Base-by-base conservation (phyloP, 2,888 invertebrate species). In the Orthosia gracilis region DNA sequence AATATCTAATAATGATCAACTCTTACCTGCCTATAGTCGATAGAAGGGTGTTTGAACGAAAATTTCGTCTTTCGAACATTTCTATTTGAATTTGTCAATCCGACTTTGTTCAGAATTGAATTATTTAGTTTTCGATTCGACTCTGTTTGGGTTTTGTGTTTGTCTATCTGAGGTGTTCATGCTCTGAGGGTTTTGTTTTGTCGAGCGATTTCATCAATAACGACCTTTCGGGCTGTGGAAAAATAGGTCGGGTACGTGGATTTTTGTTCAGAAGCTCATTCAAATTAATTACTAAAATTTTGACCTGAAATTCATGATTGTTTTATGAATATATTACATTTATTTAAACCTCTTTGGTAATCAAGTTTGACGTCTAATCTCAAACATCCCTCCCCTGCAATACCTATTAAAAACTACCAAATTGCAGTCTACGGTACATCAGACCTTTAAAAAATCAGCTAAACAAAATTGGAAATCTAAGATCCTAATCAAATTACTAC, bases 1-100 rank as follows among this genome's bases (percentile, higher is more conserved):
- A 95, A 96, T 96, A 96, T 96, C 95, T 96, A 96, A 96, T 96
- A 96, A 96, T 96, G 96, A 96, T 96, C 95, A 89, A 91, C 92
- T 92, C 91, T 92, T 94, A 95, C 95, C 95, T 95, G 94, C 92
- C 93, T 94, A 94, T 95, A 87, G 91, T 86, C 91, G 89, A 92
- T 87, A 85, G 87, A 79, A 85, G 87, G 80, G 82, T 80, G 85
- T 87, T 87, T 80, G 87, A 85, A 75, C 80, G 83, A 82, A 80
- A 86, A 84, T 87, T 83, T 78, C 85, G 80, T 75, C 68, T 89
- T 89, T 85, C 87, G 86, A 89, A 88, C 87, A 86, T 83, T 81
- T 88, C 89, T 91, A 89, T 92, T 94, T 91, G 92, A 93, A 94
- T 94, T 95, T 93, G 94, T 95, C 95, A 95, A 95, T 95, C 91